Conservation (phyloP, 2,797 vertebrate species). For the Crenichthys baileyi region DNA sequence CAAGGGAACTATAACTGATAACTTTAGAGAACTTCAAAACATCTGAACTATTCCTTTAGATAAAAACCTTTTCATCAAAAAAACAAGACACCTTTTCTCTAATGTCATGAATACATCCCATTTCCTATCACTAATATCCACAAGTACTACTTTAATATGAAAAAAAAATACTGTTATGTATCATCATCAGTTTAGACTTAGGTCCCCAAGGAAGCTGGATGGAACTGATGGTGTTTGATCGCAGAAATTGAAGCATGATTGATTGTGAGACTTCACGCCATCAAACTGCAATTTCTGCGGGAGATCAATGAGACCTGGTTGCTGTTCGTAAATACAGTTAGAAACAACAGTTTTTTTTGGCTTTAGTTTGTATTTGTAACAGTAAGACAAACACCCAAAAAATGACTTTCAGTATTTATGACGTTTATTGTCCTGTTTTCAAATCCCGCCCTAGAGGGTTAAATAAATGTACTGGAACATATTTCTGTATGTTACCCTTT, state of each 20-base stretch:
- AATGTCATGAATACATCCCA: too few species aligned
- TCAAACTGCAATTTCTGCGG: slow-evolving; percentile 21
- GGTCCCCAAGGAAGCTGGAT: too few species aligned
- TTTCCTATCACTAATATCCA: too few species aligned
- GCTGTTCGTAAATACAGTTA: neutral
- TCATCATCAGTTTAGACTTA: too few species aligned
- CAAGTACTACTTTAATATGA: too few species aligned
- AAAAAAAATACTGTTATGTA: too few species aligned
- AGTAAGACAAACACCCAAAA: neutral
- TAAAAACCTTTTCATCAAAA: neutral
- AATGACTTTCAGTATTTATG: neutral
- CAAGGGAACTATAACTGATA: neutral
- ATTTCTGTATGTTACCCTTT: neutral
- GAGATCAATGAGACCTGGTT: slow-evolving; percentile 6
- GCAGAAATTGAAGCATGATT: slow-evolving; percentile 52
- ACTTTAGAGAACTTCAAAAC: neutral
- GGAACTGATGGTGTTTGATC: slow-evolving; percentile 35
- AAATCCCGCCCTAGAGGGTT: neutral
- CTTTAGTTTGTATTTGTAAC: neutral
- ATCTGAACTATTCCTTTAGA: neutral
- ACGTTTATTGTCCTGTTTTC: neutral
- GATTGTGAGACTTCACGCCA: slow-evolving; percentile 35
- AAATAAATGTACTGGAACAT: too few species aligned
- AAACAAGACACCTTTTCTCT: neutral
- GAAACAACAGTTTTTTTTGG: neutral